A percentile compares a stretch with the other conserved stretches of the same genome.
phyloP scores from a whole-genome alignment of 2,888 invertebrate genomes.

The Notodonta dromedarius region DNA sequence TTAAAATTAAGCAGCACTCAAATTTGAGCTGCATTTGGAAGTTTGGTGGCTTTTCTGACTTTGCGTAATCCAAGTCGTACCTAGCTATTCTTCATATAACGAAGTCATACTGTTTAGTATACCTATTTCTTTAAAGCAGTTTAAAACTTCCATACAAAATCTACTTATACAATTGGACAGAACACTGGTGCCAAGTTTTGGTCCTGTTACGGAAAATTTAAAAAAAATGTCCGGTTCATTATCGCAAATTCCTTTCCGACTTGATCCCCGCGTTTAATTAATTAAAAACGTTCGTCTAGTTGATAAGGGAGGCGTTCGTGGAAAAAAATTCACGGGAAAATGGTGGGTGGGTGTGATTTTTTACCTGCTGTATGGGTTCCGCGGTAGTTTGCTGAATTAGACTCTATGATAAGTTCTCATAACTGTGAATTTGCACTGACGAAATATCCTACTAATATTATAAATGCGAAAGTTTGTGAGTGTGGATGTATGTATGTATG shows the following conservation, averaged over 20 bases:
- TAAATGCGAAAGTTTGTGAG: too few relatives aligned
- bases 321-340: constrained; percentile 12
- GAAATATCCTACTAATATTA: too few relatives aligned
- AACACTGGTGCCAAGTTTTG: constrained; percentile 22
- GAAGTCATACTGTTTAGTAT: not conserved
- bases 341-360: constrained; percentile 19
- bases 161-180: constrained; percentile 35
- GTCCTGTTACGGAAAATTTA: constrained; percentile 33
- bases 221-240: constrained; percentile 43
- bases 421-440: too few relatives aligned
- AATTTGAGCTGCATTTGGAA: too few relatives aligned
- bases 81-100: not conserved
- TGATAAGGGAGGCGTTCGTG: constrained; percentile 37
- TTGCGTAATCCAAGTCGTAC: too few relatives aligned
- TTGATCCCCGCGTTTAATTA: constrained; percentile 52
- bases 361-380: constrained; percentile 5
- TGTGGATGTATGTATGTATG: too few relatives aligned
- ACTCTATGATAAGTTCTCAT: too few relatives aligned
- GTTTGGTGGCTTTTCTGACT: too few relatives aligned
- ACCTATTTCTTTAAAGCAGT: not conserved
- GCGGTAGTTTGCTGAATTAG: too few relatives aligned
- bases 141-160: constrained; percentile 11
- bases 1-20: too few relatives aligned
- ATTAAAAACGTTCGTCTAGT: constrained; percentile 52
- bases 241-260: constrained; percentile 46